Conservation (phyloP, 2,888 invertebrate species). For the Callyntrura sp. region DNA sequence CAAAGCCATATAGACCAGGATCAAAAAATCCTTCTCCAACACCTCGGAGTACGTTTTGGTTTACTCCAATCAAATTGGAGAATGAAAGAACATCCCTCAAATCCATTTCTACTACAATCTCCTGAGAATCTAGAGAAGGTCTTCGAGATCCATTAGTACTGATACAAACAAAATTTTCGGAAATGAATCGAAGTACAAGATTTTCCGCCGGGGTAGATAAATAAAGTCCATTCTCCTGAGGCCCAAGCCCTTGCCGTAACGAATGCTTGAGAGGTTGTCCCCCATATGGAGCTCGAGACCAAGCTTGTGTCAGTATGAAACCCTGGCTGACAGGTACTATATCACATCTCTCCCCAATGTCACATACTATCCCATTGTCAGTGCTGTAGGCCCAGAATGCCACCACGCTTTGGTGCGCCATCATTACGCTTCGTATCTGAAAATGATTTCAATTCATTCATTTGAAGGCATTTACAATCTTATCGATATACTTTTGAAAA, state of each 20-base stretch:
- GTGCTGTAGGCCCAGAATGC: slow-evolving; percentile 88
- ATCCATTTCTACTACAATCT: slow-evolving; percentile 84
- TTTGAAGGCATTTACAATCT: not conserved
- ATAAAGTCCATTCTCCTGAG: slow-evolving; percentile 84
- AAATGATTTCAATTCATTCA: slow-evolving; percentile 5
- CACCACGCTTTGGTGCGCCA: slow-evolving; percentile 86
- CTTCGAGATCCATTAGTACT: slow-evolving; percentile 78
- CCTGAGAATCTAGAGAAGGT: slow-evolving; percentile 83
- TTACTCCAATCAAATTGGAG: slow-evolving; percentile 83
- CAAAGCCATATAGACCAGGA: slow-evolving; percentile 87
- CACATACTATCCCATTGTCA: slow-evolving; percentile 88
- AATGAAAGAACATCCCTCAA: slow-evolving; percentile 83
- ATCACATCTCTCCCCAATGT: slow-evolving; percentile 87
- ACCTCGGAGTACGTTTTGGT: slow-evolving; percentile 83
- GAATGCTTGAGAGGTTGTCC: slow-evolving; percentile 83
- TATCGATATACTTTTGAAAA: not conserved
- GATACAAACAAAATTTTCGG: slow-evolving; percentile 83
- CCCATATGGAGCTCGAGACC: slow-evolving; percentile 81
- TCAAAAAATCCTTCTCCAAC: slow-evolving; percentile 87
- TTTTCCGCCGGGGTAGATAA: slow-evolving; percentile 83
- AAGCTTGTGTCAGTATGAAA: slow-evolving; percentile 82
- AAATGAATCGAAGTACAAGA: slow-evolving; percentile 83
- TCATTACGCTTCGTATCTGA: slow-evolving; percentile 82
- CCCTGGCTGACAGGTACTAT: slow-evolving; percentile 84
- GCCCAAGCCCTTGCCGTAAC: slow-evolving; percentile 83